Evolutionary conservation across 2,113 vertebrate genomes (phyloP), one percentile per base, ranked within the genome.

Genomic region (Aspiorhynchus laticeps): DNA sequence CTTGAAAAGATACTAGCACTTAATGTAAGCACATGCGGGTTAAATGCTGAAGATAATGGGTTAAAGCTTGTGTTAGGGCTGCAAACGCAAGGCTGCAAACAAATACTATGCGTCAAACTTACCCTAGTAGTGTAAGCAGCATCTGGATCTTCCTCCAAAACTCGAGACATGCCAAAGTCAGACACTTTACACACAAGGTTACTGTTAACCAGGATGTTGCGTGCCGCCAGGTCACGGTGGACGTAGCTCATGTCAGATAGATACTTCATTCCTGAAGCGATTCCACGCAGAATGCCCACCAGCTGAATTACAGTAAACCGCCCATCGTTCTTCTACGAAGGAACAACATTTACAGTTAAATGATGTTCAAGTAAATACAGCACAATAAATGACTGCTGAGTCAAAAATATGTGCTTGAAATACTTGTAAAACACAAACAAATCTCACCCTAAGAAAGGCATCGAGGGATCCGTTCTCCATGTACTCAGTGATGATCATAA

Each of bases 401-500:
- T 63, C 21, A 24, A 28, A 21, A 19, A 9, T n/a, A 76, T 4
- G 28, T n/a, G 43, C 48, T 28, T 43, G 38, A 53, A 41, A 51
- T 51, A 51, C 48, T 36, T 36, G 36, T n/a, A 75, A 15, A 24
- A n/a, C 2, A 46, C 5, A 15, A 61, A 61, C 7, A 26, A 59
- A 59, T 95, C 95, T 21, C 96, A 99, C 98, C 95, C 98, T 96
- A 80, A 99, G 97, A 95, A 99, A 99, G 53, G 97, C 96, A 92
- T 99, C 98, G 91, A 99, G 94, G 74, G 98, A 99, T 46, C 98
- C 98, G 26, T 99, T 99, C 92, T 99, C 98, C 98, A 99, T 99
- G 95, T 98, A 99, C 89, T 99, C 98, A 19, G 98, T 99, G 92
- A 99, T 98, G 93, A 99, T 99, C 98, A 99, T 99, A 85, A 99